These are phyloP conservation scores for Sussaba pulchella DNA, from an alignment of 2,888 invertebrate species.

Conservation along the genomic window DNA sequence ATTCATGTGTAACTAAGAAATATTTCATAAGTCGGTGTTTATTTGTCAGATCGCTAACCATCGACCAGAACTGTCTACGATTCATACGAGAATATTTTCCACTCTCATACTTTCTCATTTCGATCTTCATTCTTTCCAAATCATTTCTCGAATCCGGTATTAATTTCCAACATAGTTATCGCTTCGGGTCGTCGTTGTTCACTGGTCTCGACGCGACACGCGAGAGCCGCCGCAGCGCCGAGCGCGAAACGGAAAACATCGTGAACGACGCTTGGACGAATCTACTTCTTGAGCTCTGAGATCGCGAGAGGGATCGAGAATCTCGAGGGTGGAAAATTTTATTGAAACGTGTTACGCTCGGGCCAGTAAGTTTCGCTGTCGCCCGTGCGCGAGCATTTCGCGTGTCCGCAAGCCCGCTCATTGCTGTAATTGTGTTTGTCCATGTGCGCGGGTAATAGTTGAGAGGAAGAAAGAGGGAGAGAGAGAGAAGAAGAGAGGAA, in stretches of 20 bases:
- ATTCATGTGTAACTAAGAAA: too few relatives aligned
- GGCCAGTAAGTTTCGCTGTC: constrained; percentile 67
- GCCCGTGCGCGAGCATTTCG: constrained; percentile 19
- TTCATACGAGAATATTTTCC: too few relatives aligned
- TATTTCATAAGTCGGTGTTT: too few relatives aligned
- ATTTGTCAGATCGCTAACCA: too few relatives aligned
- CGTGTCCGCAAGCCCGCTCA: background rate
- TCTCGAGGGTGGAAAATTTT: constrained; percentile 65
- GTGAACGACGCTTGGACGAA: constrained; percentile 34
- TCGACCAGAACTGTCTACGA: too few relatives aligned
- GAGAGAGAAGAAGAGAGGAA: too few relatives aligned
- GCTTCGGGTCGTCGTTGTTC: constrained; percentile 22
- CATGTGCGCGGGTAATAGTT: constrained; percentile 2
- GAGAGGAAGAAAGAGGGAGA: too few relatives aligned
- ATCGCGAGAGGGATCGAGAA: constrained; percentile 55
- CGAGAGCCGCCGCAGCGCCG: constrained; percentile 37
- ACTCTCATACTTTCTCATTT: too few relatives aligned
- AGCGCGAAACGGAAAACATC: constrained; percentile 23
- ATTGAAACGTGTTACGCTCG: constrained; percentile 65
- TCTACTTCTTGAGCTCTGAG: constrained; percentile 38
- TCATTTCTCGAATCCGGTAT: background rate
- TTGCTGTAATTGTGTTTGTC: constrained; percentile 9
- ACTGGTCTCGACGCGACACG: constrained; percentile 37
- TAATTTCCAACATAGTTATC: background rate
- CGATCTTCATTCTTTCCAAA: background rate